Evolutionary conservation across 2,113 vertebrate species (phyloP), one percentile per base, ranked within the genome.

Genomic region (Turdus rufiventris): DNA sequence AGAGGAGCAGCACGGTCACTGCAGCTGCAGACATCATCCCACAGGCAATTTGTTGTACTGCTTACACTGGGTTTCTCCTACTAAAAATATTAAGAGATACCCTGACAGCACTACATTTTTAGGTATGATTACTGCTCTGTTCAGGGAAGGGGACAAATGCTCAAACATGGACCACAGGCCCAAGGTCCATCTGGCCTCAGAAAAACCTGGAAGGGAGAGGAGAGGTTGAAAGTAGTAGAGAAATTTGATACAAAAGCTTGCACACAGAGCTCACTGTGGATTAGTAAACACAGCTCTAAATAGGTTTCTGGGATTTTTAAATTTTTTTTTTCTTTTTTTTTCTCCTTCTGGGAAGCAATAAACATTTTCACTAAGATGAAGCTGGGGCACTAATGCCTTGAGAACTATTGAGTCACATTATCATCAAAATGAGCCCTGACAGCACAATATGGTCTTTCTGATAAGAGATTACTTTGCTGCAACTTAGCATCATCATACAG

Each of bases 341-440:
- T 21, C 11, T 7, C 19, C 63, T 91, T 89, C 74, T 91, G 84
- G 74, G 81, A 94, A 95, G 87, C 38, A 91, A 74, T 63, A 73
- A 82, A 25, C 17, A 36, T 62, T 89, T 93, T 94, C 79, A 88
- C 51, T 20, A 71, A 85, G 54, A 60, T 76, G 34, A 94, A 88
- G 67, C n/a, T 89, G 38, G 33, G 33, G 43, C 67, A 88, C 66
- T 94, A 94, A 90, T 88, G 85, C 51, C 78, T 89, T 88, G 33
- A 82, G 47, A 95, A 73, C 24, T 66, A 73, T 51, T 94, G 81
- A 92, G 74, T 94, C 77, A 91, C 20, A 65, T 47, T 61, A 85
- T 28, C 54, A 90, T 58, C 81, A 58, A 72, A 89, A 79, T 24
- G 62, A 33, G 72, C 63, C 71, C 66, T 76, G 77, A 79, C 50